These are phyloP conservation scores for Watsonalla binaria DNA, from an alignment of 2,888 invertebrate species.

Conservation along the genomic window DNA sequence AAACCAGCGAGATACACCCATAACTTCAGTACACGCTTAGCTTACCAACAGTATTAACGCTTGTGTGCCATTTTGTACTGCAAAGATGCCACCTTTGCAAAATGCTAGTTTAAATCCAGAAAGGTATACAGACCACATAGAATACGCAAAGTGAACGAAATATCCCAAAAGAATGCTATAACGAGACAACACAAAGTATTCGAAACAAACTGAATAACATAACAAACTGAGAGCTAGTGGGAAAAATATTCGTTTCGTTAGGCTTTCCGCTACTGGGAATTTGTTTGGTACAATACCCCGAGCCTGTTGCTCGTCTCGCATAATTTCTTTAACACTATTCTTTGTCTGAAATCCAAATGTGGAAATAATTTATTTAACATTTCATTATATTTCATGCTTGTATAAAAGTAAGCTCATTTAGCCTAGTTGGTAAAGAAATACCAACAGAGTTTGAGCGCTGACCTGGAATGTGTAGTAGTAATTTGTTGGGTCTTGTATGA, in stretches of 20 bases:
- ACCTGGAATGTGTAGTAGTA: no score
- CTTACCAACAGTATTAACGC: no score
- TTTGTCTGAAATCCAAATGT: constrained; percentile 17
- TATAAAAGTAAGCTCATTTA: no score
- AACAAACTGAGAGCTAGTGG: neutral
- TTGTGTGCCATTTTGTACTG: no score
- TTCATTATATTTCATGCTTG: no score
- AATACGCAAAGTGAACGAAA: neutral
- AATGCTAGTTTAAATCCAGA: neutral
- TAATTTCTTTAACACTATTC: constrained; percentile 21
- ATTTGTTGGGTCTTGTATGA: no score
- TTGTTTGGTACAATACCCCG: constrained; percentile 1
- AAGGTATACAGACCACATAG: neutral
- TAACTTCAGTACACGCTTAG: no score
- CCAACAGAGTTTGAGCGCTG: no score
- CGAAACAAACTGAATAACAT: neutral
- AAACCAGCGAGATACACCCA: no score
- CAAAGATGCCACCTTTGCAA: neutral
- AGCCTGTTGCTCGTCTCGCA: constrained; percentile 24
- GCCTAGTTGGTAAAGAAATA: no score
- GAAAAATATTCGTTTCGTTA: constrained; percentile 8
- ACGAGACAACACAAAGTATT: neutral
- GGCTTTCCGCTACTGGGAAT: constrained; percentile 5
- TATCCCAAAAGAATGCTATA: neutral
- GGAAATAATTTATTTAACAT: neutral